Evolutionary conservation across 1,140 invertebrate genomes (phyloP), one percentile per base, ranked within the genome.

Genomic region (Panagrolaimus sp.): DNA sequence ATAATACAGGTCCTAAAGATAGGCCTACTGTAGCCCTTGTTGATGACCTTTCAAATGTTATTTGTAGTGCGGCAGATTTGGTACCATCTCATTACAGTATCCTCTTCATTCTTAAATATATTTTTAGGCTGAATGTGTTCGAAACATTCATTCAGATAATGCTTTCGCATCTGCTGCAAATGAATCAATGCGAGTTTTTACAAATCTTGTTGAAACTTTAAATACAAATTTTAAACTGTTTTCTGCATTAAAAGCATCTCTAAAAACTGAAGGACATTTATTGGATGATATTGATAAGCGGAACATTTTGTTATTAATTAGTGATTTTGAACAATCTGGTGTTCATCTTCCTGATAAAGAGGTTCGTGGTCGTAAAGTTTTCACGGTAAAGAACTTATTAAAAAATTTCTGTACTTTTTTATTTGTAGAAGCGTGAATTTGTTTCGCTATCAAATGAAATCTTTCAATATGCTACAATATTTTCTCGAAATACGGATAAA

Each of bases 241-340:
- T 62, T 25, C 47, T 38, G 51, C 67, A 27, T 42, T 76, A 25
- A 70, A 69, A 16, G 14, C 44, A 7, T 76, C 74, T 9, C 51
- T 78, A 16, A 38, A 47, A 38, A 61, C 44, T 9, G 77, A 76
- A 45, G 44, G 23, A 5, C 11, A 62, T 9, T 13, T 42, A 9
- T 51, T 76, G n/a, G 77, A 76, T 63, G 43, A 42, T 44, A 47
- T 76, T 47, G 62, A 63, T 16, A 13, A 63, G 25, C 20, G 74
- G 8, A 76, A 73, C 9, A 16, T 75, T 9, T n/a, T 38, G 43
- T 25, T 76, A 25, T 65, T 76, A 9, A 20, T 78, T 16, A 53
- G 57, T 9, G 74, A 76, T 57, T 76, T 76, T 61, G 72, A 76
- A n/a, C 72, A 79, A n/a, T 76, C 74, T 44, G 74, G 74, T 14